Evolutionary conservation across 2,888 invertebrate genomes (phyloP), one percentile per base, ranked within the genome.

Genomic region (Frankliniella intonsa): DNA sequence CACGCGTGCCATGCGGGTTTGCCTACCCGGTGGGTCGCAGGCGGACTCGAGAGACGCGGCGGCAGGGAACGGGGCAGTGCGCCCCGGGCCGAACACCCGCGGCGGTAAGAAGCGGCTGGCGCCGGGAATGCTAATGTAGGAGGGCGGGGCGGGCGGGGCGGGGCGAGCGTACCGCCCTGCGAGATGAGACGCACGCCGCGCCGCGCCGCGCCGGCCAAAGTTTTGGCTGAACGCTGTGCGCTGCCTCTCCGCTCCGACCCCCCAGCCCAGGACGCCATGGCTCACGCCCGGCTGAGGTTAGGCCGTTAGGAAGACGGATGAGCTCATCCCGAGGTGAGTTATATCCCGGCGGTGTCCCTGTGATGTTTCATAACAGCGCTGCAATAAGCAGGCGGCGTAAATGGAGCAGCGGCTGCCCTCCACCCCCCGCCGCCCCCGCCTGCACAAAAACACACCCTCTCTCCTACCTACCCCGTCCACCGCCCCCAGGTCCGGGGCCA

Each of bases 311-410:
- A 76, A 76, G 69, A 76, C 69, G 69, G 69, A 76, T 76, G 69
- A 12, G 22, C 69, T 76, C n/a, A 76, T 76, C 25, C 12, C 3
- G 69, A 25, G 69, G 69, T 76, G 69, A 76, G 69, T 76, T 76
- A 76, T 76, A n/a, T 76, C 1, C 55, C 55, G 55, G 5, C 55
- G 55, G 69, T 76, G 69, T 76, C 69, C 69, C 69, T 76, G 69
- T 22, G 69, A 76, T 76, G 69, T 76, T 76, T 76, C 69, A 76
- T 76, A 76, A 76, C 69, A 76, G 69, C 25, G 69, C 22, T 22
- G 69, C 69, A 76, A 76, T 76, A 25, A 76, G 69, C 38, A 76
- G 69, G 22, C 69, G 38, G 38, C 38, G 38, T 76, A 76, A 76
- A n/a, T 76, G 14, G 22, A 25, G 69, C 69, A 25, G 10, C 22